Conservation (phyloP, 1,140 invertebrate genomes). For the Nephotettix cincticeps region DNA sequence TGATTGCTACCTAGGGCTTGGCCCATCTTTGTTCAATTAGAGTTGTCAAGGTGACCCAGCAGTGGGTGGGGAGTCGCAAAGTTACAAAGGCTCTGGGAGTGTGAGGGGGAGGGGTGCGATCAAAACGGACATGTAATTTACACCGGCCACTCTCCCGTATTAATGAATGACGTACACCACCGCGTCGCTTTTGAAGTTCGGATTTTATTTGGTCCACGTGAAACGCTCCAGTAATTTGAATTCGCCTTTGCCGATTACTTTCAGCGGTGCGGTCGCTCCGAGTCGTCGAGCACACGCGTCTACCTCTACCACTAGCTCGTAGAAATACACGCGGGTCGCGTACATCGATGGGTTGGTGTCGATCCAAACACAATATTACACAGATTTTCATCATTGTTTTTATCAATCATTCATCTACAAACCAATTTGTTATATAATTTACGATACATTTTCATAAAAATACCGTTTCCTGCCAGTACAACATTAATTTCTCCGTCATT, state of each 20-base stretch:
- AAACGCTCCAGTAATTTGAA: slow-evolving; percentile 15
- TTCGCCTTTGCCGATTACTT: slow-evolving; percentile 9
- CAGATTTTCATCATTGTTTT: too few relatives aligned
- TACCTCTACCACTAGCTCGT: too few relatives aligned
- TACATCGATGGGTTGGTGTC: too few relatives aligned
- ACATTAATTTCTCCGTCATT: too few relatives aligned
- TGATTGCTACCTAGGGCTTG: neutral
- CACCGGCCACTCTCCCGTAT: slow-evolving; percentile 9
- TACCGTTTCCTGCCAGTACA: too few relatives aligned
- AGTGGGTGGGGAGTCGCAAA: neutral
- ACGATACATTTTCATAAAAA: too few relatives aligned
- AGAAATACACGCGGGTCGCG: too few relatives aligned
- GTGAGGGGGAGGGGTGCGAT: neutral
- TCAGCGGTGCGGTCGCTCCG: neutral
- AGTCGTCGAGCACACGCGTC: too few relatives aligned
- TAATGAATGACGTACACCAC: slow-evolving; percentile 1
- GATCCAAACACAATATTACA: too few relatives aligned
- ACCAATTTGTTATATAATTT: too few relatives aligned
- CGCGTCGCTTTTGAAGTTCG: neutral
- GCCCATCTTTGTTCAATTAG: slow-evolving; percentile 14
- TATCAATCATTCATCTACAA: too few relatives aligned
- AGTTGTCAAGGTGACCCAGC: slow-evolving; percentile 4
- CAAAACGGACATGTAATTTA: slow-evolving; percentile 23
- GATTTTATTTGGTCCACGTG: slow-evolving; percentile 11
- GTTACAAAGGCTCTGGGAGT: neutral